Base-by-base conservation (phyloP, 1,140 invertebrate genomes). In the Monochamus saltuarius region DNA sequence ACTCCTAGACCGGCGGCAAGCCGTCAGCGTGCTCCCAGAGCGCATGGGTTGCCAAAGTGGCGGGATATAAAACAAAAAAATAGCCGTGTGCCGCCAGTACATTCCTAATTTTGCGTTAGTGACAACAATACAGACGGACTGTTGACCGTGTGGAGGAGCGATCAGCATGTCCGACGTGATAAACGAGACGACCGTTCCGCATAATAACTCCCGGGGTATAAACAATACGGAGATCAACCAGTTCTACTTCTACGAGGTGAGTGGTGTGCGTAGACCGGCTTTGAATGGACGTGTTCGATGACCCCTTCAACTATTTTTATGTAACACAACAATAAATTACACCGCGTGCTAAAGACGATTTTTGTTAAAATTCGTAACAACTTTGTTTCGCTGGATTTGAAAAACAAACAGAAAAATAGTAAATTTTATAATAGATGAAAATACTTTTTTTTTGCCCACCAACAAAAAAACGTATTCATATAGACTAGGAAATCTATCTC, bases 21-120 rank as follows among this genome's bases (percentile, higher is more conserved):
- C 11, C 17, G 45, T 16, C 10, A 13, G 45, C 17, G 14, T 29
- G 22, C 22, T 29, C 2, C 22, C 22, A 29, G 22, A 29, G 45
- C 45, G 45, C 45, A 47, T 47, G 45, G n/a, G 45, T 47, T 16
- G 45, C 42, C 13, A 43, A 47, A 47, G 7, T 47, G 13, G 45
- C 7, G 45, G 45, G 45, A 47, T 47, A 47, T 47, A 47, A 22
- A 47, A 47, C 19, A 47, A 29, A 47, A 47, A 47, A 47, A 16
- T 11, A 43, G 11, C 17, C 45, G 17, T 22, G 45, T 47, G 45
- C 17, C 45, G 16, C 6, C 45, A 47, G 45, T 47, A 11, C 7
- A 47, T 47, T 14, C 16, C 45, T 6, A 47, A 47, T 11, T 40
- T 40, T 11, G 39, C 14, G 39, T 40, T 16, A 11, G 39, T n/a